These are phyloP conservation scores for Meloidogyne exigua DNA, from an alignment of 1,140 invertebrate genomes.

Conservation along the genomic window DNA sequence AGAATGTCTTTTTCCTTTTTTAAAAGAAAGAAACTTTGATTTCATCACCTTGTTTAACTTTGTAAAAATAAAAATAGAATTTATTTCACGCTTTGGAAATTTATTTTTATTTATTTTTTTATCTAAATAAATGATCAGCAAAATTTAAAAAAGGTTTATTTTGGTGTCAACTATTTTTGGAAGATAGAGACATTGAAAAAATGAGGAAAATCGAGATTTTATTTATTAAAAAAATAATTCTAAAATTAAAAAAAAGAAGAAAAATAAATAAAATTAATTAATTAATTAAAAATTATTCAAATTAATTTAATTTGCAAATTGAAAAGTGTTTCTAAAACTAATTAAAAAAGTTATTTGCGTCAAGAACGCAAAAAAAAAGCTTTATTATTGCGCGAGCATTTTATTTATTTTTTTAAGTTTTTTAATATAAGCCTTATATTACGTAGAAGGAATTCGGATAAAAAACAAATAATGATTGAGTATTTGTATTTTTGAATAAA, in stretches of 20 bases:
- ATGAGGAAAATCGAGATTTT: neutral
- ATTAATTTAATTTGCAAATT: neutral
- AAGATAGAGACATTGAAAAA: neutral
- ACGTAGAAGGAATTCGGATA: neutral
- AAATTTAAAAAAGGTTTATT: neutral
- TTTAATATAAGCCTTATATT: neutral
- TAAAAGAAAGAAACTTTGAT: neutral
- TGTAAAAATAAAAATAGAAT: neutral
- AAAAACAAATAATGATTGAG: neutral
- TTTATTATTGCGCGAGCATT: neutral
- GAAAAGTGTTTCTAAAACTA: neutral
- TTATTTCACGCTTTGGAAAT: neutral
- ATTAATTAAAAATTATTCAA: neutral
- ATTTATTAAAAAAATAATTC: too few species aligned
- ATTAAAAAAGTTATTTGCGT: neutral
- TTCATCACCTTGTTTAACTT: neutral
- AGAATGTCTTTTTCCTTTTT: neutral
- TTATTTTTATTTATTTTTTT: neutral
- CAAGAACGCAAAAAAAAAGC: neutral
- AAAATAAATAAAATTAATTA: neutral
- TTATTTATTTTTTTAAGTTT: neutral
- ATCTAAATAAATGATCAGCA: neutral
- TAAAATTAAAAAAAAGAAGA: neutral
- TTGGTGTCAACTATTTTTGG: neutral
- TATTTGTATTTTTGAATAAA: neutral